Evolutionary conservation across 2,113 vertebrate species (phyloP).

Genomic region (Pituophis catenifer): DNA sequence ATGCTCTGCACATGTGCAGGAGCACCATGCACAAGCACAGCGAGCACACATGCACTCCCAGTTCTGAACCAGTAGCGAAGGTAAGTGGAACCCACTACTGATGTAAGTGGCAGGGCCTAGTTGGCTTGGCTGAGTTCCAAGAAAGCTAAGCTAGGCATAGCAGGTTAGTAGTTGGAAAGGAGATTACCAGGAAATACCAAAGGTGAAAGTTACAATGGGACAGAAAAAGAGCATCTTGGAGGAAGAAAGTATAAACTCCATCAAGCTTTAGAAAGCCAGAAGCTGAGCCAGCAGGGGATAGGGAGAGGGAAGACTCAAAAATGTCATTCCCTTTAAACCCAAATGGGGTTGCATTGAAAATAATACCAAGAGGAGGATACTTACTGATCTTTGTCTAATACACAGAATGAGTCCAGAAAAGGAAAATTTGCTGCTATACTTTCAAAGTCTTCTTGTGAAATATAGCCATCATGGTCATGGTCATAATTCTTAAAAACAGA

Average conservation of each 20-base stretch:
- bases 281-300: background rate
- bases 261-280: background rate
- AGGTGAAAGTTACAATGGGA: background rate
- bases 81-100: too few species aligned
- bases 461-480: conserved; percentile 92
- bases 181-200: background rate
- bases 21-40: too few species aligned
- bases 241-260: background rate
- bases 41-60: too few species aligned
- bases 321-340: background rate
- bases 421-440: conserved; percentile 96
- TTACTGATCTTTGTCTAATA: conserved; percentile 98
- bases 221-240: background rate
- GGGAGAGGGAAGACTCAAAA: background rate
- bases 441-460: conserved; percentile 97
- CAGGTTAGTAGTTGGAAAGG: background rate
- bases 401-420: conserved; percentile 95
- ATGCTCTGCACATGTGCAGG: too few species aligned
- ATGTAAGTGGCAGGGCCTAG: background rate
- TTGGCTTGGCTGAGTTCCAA: background rate
- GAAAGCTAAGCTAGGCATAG: background rate
- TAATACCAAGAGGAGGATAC: conserved; percentile 53
- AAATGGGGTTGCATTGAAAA: background rate
- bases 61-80: too few species aligned
- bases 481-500: conserved; percentile 98